Evolutionary conservation across 2,113 vertebrate genomes (phyloP).

Genomic region (Ursus arctos): DNA sequence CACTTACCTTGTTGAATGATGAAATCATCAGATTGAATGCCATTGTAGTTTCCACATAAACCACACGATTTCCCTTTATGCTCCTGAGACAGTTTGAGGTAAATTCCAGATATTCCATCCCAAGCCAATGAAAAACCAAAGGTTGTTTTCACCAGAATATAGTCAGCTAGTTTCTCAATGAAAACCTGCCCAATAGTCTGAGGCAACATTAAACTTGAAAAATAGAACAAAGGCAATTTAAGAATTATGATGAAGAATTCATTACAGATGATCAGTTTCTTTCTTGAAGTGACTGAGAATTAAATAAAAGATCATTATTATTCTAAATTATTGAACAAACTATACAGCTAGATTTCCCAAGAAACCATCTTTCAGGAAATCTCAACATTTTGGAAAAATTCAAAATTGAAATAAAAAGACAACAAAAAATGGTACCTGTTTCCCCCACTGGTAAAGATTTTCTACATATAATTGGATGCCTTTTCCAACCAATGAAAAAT

Average conservation of each 20-base stretch:
- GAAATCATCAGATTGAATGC: conserved; percentile 94
- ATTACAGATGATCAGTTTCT: background rate
- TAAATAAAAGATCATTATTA: background rate
- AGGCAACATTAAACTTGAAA: conserved; percentile 93
- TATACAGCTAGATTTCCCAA: background rate
- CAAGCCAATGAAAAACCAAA: conserved; percentile 99
- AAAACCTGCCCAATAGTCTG: conserved; percentile 95
- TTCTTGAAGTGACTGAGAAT: background rate
- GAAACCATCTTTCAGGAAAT: background rate
- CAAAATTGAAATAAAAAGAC: background rate
- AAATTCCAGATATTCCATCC: conserved; percentile 97
- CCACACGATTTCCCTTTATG: conserved; percentile 96
- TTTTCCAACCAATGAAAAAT: conserved; percentile 2
- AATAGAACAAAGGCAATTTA: conserved; percentile 53
- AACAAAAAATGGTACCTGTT: background rate
- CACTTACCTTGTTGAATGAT: conserved; percentile 93
- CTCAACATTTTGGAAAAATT: background rate
- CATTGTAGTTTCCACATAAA: conserved; percentile 98
- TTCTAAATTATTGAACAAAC: background rate
- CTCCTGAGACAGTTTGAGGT: conserved; percentile 96
- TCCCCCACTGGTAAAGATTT: background rate
- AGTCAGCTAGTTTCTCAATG: conserved; percentile 97
- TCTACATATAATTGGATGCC: background rate
- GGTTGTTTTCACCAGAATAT: conserved; percentile 97
- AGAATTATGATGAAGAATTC: background rate